phyloP scores from a whole-genome alignment of 2,888 invertebrate species.

The Eugnorisma glareosa region DNA sequence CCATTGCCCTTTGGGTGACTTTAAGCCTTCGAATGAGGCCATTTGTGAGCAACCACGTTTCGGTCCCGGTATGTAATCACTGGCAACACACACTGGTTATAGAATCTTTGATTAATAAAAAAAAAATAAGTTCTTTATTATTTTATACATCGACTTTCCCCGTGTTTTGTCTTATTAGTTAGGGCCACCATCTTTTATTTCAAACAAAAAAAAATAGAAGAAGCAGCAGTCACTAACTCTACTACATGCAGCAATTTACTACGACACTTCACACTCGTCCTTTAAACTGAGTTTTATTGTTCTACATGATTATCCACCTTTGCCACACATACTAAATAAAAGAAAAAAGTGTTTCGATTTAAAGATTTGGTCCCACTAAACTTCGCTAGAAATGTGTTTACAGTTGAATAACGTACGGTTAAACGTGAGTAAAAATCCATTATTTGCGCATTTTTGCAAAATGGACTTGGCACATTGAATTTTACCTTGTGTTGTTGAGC shows the following conservation, averaged over 20 bases:
- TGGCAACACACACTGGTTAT: too few relatives aligned
- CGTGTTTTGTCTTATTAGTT: not conserved
- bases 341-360: not conserved
- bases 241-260: constrained; percentile 50
- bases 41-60: too few relatives aligned
- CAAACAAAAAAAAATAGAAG: not conserved
- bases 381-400: constrained; percentile 1
- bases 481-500: not conserved
- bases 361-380: not conserved
- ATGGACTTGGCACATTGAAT: not conserved
- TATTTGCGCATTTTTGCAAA: not conserved
- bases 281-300: constrained; percentile 46
- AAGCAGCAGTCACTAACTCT: constrained; percentile 36
- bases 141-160: not conserved
- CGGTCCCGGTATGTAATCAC: too few relatives aligned
- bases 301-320: constrained; percentile 43
- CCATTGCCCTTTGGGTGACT: too few relatives aligned
- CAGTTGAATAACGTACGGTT: not conserved
- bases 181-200: not conserved
- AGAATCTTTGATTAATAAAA: not conserved
- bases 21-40: too few relatives aligned
- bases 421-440: not conserved
- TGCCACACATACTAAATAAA: constrained; percentile 1
- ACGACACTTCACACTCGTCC: constrained; percentile 52
- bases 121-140: not conserved